Evolutionary conservation across 1,140 invertebrate species (phyloP).

Genomic region (Lanistes nyassanus): DNA sequence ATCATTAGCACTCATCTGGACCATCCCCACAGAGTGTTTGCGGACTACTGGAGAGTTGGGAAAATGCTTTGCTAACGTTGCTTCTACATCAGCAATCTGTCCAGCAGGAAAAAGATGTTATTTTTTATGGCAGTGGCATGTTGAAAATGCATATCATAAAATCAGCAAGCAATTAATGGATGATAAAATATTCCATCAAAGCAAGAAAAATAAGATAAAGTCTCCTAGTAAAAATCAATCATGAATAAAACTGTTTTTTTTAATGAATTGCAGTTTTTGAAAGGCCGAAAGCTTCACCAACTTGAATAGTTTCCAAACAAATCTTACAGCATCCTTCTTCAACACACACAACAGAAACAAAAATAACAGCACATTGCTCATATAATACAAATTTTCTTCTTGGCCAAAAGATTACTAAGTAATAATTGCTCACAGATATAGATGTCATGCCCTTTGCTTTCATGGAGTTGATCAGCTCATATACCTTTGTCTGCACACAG

Average conservation of each 20-base stretch:
- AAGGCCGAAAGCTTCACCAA: too few species aligned
- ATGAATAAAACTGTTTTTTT: not conserved
- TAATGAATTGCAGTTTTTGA: too few species aligned
- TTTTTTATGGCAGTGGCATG: not conserved
- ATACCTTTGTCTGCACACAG: conserved; percentile 24
- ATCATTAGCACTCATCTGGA: not conserved
- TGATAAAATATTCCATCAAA: not conserved
- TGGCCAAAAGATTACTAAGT: not conserved
- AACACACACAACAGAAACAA: not conserved
- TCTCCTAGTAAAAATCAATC: not conserved
- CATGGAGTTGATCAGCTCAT: conserved; percentile 26
- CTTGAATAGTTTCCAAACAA: not conserved
- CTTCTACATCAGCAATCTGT: conserved; percentile 31
- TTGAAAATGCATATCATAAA: not conserved
- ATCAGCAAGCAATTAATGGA: not conserved
- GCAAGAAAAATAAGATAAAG: too few species aligned
- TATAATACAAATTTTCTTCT: not conserved
- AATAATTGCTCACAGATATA: conserved; percentile 29
- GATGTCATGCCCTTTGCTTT: conserved; percentile 30
- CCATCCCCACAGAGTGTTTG: not conserved
- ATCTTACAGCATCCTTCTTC: not conserved
- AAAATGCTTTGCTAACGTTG: conserved; percentile 18
- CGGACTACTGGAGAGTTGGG: not conserved
- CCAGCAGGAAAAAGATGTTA: not conserved
- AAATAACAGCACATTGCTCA: not conserved